These are phyloP conservation scores for Cordylochernes scorpioides DNA, from an alignment of 2,888 invertebrate species.

Conservation along the genomic window DNA sequence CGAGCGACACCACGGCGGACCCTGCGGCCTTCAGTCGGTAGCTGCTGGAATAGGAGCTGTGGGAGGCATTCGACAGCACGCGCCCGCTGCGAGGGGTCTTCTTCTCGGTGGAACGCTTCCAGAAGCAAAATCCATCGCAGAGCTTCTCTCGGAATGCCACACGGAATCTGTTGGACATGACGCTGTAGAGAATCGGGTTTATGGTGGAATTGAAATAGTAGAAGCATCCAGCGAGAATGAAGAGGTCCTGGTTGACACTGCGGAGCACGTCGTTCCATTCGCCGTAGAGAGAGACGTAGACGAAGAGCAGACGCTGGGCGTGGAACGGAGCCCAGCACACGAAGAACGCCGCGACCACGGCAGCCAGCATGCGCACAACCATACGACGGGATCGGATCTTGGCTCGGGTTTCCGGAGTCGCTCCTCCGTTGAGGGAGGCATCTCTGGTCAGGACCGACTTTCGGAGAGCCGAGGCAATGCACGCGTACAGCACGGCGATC, in stretches of 20 bases:
- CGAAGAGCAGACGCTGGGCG: slow-evolving; percentile 22
- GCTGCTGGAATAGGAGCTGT: no score
- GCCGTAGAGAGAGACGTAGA: slow-evolving; percentile 17
- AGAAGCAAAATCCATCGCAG: no score
- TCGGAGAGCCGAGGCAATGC: slow-evolving; percentile 19
- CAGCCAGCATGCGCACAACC: slow-evolving; percentile 22
- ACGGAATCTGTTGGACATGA: slow-evolving; percentile 17
- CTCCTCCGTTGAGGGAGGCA: no score
- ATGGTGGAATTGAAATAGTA: slow-evolving; percentile 16
- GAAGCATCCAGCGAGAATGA: slow-evolving; percentile 20
- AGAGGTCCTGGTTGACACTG: slow-evolving; percentile 21
- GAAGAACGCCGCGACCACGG: slow-evolving; percentile 25
- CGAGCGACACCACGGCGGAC: no score
- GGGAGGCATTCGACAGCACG: no score
- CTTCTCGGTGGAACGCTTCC: no score
- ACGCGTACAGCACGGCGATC: slow-evolving; percentile 23
- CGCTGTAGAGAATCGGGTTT: slow-evolving; percentile 15
- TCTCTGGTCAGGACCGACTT: slow-evolving; percentile 15
- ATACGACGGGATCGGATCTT: slow-evolving; percentile 20
- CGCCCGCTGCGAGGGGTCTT: no score
- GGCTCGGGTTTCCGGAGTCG: slow-evolving; percentile 17
- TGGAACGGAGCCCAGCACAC: slow-evolving; percentile 26
- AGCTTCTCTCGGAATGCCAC: slow-evolving; percentile 15
- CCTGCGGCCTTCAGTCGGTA: no score
- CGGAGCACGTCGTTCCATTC: slow-evolving; percentile 20